Evolutionary conservation across 2,113 vertebrate species (phyloP).

Genomic region (Channa maculata): DNA sequence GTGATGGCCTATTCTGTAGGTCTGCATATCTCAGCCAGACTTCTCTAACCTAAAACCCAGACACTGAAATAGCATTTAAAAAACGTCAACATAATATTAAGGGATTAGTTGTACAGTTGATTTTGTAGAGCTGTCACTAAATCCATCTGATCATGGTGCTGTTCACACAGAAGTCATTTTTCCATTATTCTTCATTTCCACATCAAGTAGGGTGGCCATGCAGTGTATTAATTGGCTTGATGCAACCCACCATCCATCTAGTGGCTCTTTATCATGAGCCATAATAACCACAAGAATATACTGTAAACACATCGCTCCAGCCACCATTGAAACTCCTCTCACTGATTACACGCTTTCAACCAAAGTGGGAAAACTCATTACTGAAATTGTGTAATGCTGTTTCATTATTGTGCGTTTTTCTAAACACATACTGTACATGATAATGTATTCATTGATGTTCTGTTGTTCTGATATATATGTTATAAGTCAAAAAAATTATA

Average conservation of each 20-base stretch:
- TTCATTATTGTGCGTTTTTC: constrained; percentile 24
- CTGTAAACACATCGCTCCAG: constrained; percentile 15
- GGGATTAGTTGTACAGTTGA: neutral
- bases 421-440: constrained; percentile 18
- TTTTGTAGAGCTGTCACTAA: neutral
- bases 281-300: constrained; percentile 16
- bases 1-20: neutral
- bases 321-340: constrained; percentile 14
- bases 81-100: neutral
- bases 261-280: constrained; percentile 30
- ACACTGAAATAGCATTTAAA: neutral
- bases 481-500: constrained; percentile 8
- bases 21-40: neutral
- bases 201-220: constrained; percentile 9
- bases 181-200: constrained; percentile 13
- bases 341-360: constrained; percentile 25
- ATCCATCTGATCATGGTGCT: neutral
- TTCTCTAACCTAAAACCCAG: no score
- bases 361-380: constrained; percentile 27
- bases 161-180: constrained; percentile 10
- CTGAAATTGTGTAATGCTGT: constrained; percentile 18
- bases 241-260: constrained; percentile 33
- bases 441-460: constrained; percentile 5
- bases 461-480: constrained; percentile 10
- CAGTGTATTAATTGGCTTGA: constrained; percentile 13